Conservation (phyloP, 1,140 invertebrate genomes). For the Oncopodura yosiiana region DNA sequence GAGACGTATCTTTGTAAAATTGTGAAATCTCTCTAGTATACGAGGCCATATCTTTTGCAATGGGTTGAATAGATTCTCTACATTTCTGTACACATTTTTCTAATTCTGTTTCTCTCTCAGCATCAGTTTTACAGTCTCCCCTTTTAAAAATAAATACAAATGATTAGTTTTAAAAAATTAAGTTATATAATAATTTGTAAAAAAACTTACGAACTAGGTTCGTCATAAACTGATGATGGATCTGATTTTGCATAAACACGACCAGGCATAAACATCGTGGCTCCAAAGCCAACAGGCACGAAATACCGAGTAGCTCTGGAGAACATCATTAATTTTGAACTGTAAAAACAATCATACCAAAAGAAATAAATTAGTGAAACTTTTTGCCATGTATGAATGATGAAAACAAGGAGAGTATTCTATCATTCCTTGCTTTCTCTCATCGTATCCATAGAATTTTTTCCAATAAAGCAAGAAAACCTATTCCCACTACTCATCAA, state of each 20-base stretch:
- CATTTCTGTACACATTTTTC: constrained; percentile 18
- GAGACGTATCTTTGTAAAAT: too few relatives aligned
- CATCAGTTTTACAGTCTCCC: not conserved
- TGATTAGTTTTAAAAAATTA: not conserved
- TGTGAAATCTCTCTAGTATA: not conserved
- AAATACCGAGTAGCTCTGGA: constrained; percentile 5
- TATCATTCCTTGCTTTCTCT: too few relatives aligned
- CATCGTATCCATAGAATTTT: too few relatives aligned
- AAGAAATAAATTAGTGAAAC: constrained; percentile 5
- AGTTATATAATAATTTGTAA: not conserved
- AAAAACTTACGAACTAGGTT: too few relatives aligned
- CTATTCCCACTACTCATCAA: not conserved
- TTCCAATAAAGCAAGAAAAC: not conserved
- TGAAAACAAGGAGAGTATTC: too few relatives aligned
- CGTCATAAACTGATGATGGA: not conserved
- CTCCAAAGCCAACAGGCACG: constrained; percentile 9
- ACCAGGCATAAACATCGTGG: not conserved
- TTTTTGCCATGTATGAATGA: too few relatives aligned
- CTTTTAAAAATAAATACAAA: not conserved
- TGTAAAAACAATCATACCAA: not conserved
- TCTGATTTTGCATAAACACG: constrained; percentile 1
- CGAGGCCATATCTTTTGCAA: not conserved
- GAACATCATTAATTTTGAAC: not conserved
- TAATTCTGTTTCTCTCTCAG: not conserved
- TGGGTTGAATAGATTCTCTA: constrained; percentile 7